Base-by-base conservation (phyloP, 2,797 vertebrate genomes). In the Spatula versicolor region DNA sequence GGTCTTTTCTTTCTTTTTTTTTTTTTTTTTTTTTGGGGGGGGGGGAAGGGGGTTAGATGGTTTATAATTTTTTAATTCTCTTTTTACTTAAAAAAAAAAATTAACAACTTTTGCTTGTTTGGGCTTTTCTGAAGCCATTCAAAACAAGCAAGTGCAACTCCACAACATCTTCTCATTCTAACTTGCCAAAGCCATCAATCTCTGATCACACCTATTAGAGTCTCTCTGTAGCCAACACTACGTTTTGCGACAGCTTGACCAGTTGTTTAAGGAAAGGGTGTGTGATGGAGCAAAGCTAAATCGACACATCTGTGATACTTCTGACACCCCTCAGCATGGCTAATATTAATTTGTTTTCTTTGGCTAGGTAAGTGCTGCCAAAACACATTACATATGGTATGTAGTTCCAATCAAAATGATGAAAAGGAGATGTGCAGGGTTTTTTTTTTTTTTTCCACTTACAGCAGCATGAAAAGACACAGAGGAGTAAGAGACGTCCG, bases 341-440 rank as follows among this genome's bases (percentile, higher is more conserved):
- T 95, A 96, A 97, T 97, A 97, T 97, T 98, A 97, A 97, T 98
- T 98, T 98, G 97, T 98, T 97, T 98, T 97, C 97, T 98, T 97
- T 97, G 97, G 97, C 97, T 97, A 98, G 97, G 96, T 97, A 97
- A 96, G 95, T 95, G 95, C 95, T 98, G 97, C 98, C 97, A 98
- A 96, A 96, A 96, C 89, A 78, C 87, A 97, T 98, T 97, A 98
- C 85, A 90, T 89, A 94, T 92, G 97, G 97, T 93, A 91, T 92
- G 94, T 94, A 94, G 96, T 97, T 97, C 96, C 97, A 96, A 97
- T 97, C 97, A 96, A 96, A 97, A 96, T 83, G 96, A 97, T 94
- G 95, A 95, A 97, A 97, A 94, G 94, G 92, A 92, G 88, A 96
- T 69, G 90, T 67, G 91, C 80, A 77, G 55, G 41, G 91, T 75